Evolutionary conservation across 2,888 invertebrate genomes (phyloP), one percentile per base, ranked within the genome.

Genomic region (Andrena chrysosceles): DNA sequence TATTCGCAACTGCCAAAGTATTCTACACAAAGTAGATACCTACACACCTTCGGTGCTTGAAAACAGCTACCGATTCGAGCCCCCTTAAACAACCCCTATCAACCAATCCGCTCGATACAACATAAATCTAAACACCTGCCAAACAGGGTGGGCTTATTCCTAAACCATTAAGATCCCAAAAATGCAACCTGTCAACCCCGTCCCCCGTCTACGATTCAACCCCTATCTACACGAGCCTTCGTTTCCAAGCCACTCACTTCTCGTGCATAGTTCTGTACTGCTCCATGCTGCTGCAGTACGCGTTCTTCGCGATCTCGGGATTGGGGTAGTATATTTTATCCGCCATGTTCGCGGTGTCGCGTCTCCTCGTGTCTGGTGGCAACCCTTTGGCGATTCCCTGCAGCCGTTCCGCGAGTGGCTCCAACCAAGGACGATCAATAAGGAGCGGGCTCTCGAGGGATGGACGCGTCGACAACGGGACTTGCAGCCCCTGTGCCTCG

Each of bases 221-320:
- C 56, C 56, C 56, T 23, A 13, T 52, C 16, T 13, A 42, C 8
- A 26, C 54, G 20, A 20, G 10, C 1, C 54, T 3, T 20, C 54
- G 8, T 29, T 48, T 69, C 5, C 66, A 10, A 70, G 52, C 33
- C 29, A 90, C 92, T 91, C 78, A 94, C 94, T 96, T 96, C 91
- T 97, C 96, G 94, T 99, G 97, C 96, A 98, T 96, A 90, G 96
- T 95, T 89, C 95, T 95, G 93, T 99, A 99, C 90, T 98, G 96
- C 31, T 96, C 95, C 94, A 97, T 95, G 78, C 96, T 96, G 69
- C 95, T 95, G 90, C 97, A 95, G 94, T 97, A 95, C 35, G 96
- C 95, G 90, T 95, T 95, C 85, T 94, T 95, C 73, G 95, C 94
- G 23, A 96, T 92, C 64, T 94, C 94, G 87, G 95, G 90, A 93